Base-by-base conservation (phyloP, 2,888 invertebrate species). In the Dryadula phaetusa region DNA sequence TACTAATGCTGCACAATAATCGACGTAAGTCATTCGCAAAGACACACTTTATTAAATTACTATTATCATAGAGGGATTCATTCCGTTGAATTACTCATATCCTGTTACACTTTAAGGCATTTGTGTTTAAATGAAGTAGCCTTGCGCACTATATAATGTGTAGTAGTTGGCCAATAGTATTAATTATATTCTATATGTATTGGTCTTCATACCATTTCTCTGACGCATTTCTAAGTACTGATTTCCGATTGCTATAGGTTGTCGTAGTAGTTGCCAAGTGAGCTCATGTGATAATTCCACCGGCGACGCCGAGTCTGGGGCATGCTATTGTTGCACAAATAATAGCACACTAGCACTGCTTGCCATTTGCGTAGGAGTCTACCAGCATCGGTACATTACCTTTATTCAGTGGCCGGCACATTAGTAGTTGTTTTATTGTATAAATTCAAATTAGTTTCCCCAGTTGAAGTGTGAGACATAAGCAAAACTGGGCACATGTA, bases 241-340 rank as follows among this genome's bases (percentile, higher is more conserved):
- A 66, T 68, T 61, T 70, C 65, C 63, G 70, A 62, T 69, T 62
- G 72, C 75, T 73, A 70, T 76, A 74, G 74, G 75, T 73, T 64
- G 66, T 67, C 49, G 56, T 56, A 49, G 49, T 58, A 77, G 80
- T 84, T 87, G 88, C 84, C 88, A 87, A 82, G 80, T 76, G 73
- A 79, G 72, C 72, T 79, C 76, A 79, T 81, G 81, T 80, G 82
- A 84, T 82, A 81, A 85, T 84, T 83, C 78, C 78, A 78, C 74
- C 74, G 91, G 90, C 90, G 90, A 86, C 91, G 81, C 79, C 77
- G 79, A 79, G 90, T 91, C 91, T 91, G 83, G 82, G 82, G 73
- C 80, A 80, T 76, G 80, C 80, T 75, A 86, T 87, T 88, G 81
- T 75, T 84, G 85, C 83, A 88, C 82, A 85, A 82, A 84, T 84